Base-by-base conservation (phyloP, 1,140 invertebrate species). In the Drosophila melanogaster region DNA sequence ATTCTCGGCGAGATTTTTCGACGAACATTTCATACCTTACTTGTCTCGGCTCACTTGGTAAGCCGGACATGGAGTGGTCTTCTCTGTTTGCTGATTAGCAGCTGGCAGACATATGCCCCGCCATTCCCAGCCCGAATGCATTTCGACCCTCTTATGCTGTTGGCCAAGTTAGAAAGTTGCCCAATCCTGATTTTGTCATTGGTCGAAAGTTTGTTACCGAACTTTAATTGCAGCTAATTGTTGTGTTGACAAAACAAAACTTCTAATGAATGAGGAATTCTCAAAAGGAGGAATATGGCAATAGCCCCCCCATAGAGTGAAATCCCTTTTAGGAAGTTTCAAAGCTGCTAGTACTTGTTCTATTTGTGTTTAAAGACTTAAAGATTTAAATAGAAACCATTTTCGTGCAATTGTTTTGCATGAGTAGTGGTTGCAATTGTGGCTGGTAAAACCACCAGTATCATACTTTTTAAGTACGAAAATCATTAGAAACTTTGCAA, bases 161-260 rank as follows among this genome's bases (percentile, higher is more conserved):
- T 14, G 50, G 54, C 40, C 22, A 49, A 41, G 33, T 70, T 49
- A 33, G 41, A 24, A 47, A 55, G 40, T 66, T 66, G 64, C 37
- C 64, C 37, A 51, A 14, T 30, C 58, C 47, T 41, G 56, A 43
- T 79, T 62, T 59, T 54, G 49, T 26, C 46, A 41, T n/a, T 61
- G 51, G 61, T 46, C 56, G 24, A 64, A 47, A 86, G 50, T 75
- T 71, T 75, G 54, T 70, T 87, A 53, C 51, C 37, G 7, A 56
- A 57, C 70, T 77, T 80, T 85, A 81, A 87, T 87, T 83, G 70
- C 65, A 50, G 67, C 61, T 87, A 86, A 86, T 86, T 86, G 79
- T 58, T 62, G 43, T 79, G 83, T 78, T 81, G 75, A 85, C 62
- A 85, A 59, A 62, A 61, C 57, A 56, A 47, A 67, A 70, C 60